These are phyloP conservation scores for Catostylus mosaicus DNA, from an alignment of 30 jellyfish, hydroid and myxozoan species.

Conservation along the genomic window DNA sequence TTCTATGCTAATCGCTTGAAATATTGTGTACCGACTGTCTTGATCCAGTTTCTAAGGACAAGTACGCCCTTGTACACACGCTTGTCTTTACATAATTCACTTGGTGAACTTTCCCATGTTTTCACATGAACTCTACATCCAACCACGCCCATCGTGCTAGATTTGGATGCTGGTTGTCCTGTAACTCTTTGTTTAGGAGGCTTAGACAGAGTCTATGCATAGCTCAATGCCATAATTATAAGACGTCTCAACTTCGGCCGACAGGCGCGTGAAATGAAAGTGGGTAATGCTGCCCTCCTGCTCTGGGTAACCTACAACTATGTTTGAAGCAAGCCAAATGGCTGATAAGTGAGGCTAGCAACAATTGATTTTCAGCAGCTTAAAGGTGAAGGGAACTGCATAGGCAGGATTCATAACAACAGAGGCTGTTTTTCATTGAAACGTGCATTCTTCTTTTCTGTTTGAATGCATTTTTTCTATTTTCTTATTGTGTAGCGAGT, in stretches of 20 bases:
- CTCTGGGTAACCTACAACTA: too few relatives aligned
- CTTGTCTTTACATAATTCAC: neutral
- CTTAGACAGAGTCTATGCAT: too few relatives aligned
- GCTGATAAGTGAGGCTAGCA: too few relatives aligned
- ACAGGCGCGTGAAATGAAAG: too few relatives aligned
- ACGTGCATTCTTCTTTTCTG: neutral
- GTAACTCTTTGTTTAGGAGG: too few relatives aligned
- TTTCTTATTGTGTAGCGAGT: slow-evolving; percentile 24
- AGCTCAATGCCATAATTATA: too few relatives aligned
- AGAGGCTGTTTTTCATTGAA: neutral
- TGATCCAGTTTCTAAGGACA: neutral
- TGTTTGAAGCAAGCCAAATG: too few relatives aligned
- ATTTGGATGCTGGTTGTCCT: neutral
- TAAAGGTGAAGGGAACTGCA: too few relatives aligned
- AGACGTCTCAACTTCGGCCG: too few relatives aligned
- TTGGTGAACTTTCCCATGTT: slow-evolving; percentile 22
- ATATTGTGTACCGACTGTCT: slow-evolving; percentile 7
- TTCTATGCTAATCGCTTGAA: slow-evolving; percentile 17
- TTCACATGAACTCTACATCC: neutral
- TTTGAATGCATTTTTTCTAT: neutral
- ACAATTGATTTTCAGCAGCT: too few relatives aligned
- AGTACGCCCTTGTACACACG: neutral
- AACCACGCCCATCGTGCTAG: neutral
- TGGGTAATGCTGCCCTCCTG: too few relatives aligned
- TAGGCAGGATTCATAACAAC: too few relatives aligned